These are phyloP conservation scores for Himalopsyche anomala DNA, from an alignment of 2,888 invertebrate species.

Conservation along the genomic window DNA sequence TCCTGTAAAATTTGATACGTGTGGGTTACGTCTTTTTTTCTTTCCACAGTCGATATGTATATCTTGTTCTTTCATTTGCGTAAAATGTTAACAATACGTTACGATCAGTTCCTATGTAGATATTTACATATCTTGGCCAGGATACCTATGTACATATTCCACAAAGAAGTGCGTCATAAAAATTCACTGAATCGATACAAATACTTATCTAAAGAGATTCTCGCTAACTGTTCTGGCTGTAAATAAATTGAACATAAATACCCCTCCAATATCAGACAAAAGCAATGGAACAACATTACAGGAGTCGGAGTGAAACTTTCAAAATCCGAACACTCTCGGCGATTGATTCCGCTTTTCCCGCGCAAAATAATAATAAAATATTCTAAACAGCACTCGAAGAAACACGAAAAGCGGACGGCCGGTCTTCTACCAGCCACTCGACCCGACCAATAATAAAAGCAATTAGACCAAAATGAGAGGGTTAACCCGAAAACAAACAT, in stretches of 20 bases:
- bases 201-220: too few relatives aligned
- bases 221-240: not conserved
- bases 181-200: too few relatives aligned
- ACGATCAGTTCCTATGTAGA: too few relatives aligned
- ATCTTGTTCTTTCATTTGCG: too few relatives aligned
- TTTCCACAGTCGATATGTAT: too few relatives aligned
- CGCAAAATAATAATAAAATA: constrained; percentile 42
- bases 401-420: not conserved
- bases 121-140: too few relatives aligned
- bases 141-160: too few relatives aligned
- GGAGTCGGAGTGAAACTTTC: not conserved
- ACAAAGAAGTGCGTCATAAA: too few relatives aligned
- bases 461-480: constrained; percentile 43
- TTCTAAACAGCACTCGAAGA: constrained; percentile 42
- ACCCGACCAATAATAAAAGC: constrained; percentile 38
- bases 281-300: constrained; percentile 4
- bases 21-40: too few relatives aligned
- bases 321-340: constrained; percentile 20
- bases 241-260: not conserved
- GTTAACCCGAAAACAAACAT: constrained; percentile 40
- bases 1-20: too few relatives aligned
- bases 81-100: too few relatives aligned
- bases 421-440: constrained; percentile 31
- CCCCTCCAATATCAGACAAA: not conserved
- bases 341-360: constrained; percentile 26